phyloP scores from a whole-genome alignment of 2,888 invertebrate species.

The Nomada ruficornis region DNA sequence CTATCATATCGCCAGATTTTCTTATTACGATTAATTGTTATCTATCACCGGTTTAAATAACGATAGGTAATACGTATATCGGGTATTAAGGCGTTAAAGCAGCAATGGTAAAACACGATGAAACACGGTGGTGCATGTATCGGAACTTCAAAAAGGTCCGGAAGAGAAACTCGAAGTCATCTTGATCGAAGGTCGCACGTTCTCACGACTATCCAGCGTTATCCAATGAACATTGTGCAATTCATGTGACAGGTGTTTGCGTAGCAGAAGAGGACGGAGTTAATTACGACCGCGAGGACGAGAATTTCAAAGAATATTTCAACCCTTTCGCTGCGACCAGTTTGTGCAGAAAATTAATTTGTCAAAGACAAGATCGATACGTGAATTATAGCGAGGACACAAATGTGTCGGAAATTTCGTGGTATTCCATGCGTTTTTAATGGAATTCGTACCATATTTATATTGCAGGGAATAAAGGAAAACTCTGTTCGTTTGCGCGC shows the following conservation, averaged over 20 bases:
- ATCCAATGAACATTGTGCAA: slow-evolving; percentile 53
- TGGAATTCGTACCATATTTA: too few relatives aligned
- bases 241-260: neutral
- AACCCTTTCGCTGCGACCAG: neutral
- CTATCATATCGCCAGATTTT: slow-evolving; percentile 73
- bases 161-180: slow-evolving; percentile 40
- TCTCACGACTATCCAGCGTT: slow-evolving; percentile 66
- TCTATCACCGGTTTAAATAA: slow-evolving; percentile 69
- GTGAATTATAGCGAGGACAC: too few relatives aligned
- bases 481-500: too few relatives aligned
- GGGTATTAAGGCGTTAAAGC: slow-evolving; percentile 65
- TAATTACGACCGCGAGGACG: slow-evolving; percentile 2
- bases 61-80: slow-evolving; percentile 69
- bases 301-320: neutral
- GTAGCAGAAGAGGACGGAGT: neutral
- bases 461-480: neutral
- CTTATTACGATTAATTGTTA: slow-evolving; percentile 73
- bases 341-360: too few relatives aligned
- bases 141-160: slow-evolving; percentile 58
- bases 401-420: too few relatives aligned
- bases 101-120: slow-evolving; percentile 53
- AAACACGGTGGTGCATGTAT: slow-evolving; percentile 56
- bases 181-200: slow-evolving; percentile 50
- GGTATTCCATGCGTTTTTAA: too few relatives aligned
- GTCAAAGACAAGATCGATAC: too few relatives aligned